Evolutionary conservation across 2,797 vertebrate genomes (phyloP), one percentile per base, ranked within the genome.

Genomic region (Spizella passerina): DNA sequence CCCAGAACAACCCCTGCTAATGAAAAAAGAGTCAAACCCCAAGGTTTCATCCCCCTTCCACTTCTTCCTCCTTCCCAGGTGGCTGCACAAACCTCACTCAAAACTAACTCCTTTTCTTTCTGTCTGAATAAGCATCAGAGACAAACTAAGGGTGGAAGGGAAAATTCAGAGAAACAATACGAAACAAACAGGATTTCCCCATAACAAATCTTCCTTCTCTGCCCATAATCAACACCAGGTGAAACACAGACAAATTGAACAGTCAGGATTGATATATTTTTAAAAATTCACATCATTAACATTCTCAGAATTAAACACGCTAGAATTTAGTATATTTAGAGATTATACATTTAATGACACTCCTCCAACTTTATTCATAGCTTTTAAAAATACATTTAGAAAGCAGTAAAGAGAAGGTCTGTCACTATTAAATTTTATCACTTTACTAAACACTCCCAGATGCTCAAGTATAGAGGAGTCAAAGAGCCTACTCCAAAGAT

Each of bases 241-340:
- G 88, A 95, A 96, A 91, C 46, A 50, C 87, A 97, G 97, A 97
- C 96, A 96, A 96, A 97, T 82, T 85, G 83, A 96, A 88, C 59
- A 94, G 90, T 89, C 73, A 90, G 59, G 50, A 92, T 32, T 81
- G 26, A 63, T 66, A 68, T 88, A 84, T 95, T 96, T 86, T 85
- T 87, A 60, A 90, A 96, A 96, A 96, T 88, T 95, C 78, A 86
- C 59, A 92, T 96, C 55, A 88, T 95, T 97, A 96, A 90, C 57
- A 82, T 97, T 97, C 95, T 95, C 84, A 90, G 84, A 94, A 96
- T 72, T 59, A 98, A 95, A 96, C 92, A 96, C 82, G 93, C 83
- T 94, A 90, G 80, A 86, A 78, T 96, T 96, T 94, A 96, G 86
- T 82, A 91, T 79, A 79, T 86, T 94, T 93, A 95, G 64, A 90